Percentiles rank a stretch among this genome's conserved stretches.
Conservation (phyloP, 1,140 invertebrate species). For the Drusus annulatus region DNA sequence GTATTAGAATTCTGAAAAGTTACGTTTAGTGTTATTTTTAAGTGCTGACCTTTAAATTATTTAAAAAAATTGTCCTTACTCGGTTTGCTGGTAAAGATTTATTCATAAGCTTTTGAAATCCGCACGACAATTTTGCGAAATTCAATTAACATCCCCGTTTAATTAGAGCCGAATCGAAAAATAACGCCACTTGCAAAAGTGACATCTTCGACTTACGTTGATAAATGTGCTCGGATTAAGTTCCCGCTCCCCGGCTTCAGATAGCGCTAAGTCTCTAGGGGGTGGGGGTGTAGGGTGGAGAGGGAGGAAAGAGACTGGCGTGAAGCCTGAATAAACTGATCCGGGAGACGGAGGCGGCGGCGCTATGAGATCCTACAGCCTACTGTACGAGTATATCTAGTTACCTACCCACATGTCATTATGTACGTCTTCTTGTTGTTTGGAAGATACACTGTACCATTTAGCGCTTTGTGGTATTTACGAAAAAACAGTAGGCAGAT, state of each 20-base stretch:
- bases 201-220: constrained; percentile 57
- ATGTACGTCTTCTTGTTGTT: no score
- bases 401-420: no score
- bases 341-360: constrained; percentile 9
- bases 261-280: constrained; percentile 48
- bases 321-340: constrained; percentile 51
- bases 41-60: no score
- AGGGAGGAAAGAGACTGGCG: constrained; percentile 38
- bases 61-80: no score
- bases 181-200: constrained; percentile 47
- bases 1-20: no score
- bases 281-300: neutral
- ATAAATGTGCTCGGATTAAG: constrained; percentile 58
- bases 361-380: constrained; percentile 6
- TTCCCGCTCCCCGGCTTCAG: constrained; percentile 39
- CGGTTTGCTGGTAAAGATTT: no score
- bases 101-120: no score
- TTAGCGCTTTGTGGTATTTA: no score
- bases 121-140: neutral
- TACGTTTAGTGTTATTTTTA: no score
- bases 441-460: no score
- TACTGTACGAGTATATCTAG: neutral
- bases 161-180: constrained; percentile 53
- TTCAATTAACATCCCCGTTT: constrained; percentile 36
- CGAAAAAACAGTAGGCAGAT: no score